Evolutionary conservation across 2,113 vertebrate genomes (phyloP), one percentile per base, ranked within the genome.

Genomic region (Pagrus major): DNA sequence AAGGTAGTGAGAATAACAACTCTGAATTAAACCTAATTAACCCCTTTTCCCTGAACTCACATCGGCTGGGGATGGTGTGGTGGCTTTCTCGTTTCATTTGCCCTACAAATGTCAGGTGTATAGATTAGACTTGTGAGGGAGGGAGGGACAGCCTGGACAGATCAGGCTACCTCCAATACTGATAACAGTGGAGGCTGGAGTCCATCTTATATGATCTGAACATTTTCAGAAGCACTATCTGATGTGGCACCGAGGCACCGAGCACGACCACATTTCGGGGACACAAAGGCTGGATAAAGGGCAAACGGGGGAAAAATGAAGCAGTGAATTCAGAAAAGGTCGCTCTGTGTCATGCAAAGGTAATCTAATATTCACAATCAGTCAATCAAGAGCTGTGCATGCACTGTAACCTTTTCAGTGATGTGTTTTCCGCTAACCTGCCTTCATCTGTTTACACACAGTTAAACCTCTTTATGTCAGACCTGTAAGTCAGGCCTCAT

Each of bases 1-100:
- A 49, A 74, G 47, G 46, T 59, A 78, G 72, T 15, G 54, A 78
- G 58, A 86, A 83, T 81, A 74, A 79, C 84, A 66, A 35, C 64
- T 74, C 72, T 60, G 60, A 91, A 88, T 90, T 81, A 86, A 83
- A 89, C 80, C 84, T 80, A 83, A 91, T 91, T 91, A 84, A 89
- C 80, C 84, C 41, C 42, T 60, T 85, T 86, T 78, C 59, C 41
- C 67, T 84, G 69, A 78, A 84, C 78, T 66, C 61, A 42, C 78
- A 63, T 59, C 31, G n/a, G 61, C 67, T 63, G 51, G 77, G 69
- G 69, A 72, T 25, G 54, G 72, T 29, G 60, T 25, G 42, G 59
- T 39, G 47, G 35, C 77, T 64, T 51, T 64, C 37, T 70, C 54
- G 25, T 78, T 87, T 70, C 23, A 72, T 76, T 73, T 59, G 42